Evolutionary conservation across 2,888 invertebrate species (phyloP), one percentile per base, ranked within the genome.

Genomic region (Blomia tropicalis): DNA sequence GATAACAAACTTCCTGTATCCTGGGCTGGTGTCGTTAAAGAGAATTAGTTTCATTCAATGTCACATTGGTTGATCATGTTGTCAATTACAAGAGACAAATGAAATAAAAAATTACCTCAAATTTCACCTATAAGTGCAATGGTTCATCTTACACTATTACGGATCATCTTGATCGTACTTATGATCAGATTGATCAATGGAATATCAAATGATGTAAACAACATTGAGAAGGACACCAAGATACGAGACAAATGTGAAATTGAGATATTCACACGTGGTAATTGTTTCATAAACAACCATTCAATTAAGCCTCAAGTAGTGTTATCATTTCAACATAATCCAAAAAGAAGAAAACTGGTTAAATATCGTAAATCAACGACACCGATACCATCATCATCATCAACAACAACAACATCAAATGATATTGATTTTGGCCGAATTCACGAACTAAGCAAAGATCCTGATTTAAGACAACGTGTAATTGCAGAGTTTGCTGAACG

Each of bases 191-290:
- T n/a, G n/a, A n/a, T n/a, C n/a, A n/a, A n/a, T n/a, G n/a, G n/a
- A n/a, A n/a, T n/a, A n/a, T n/a, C n/a, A n/a, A n/a, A n/a, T n/a
- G n/a, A n/a, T n/a, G n/a, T n/a, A n/a, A n/a, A n/a, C n/a, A n/a
- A n/a, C n/a, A n/a, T n/a, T n/a, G n/a, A n/a, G n/a, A n/a, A n/a
- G n/a, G n/a, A n/a, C n/a, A n/a, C n/a, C n/a, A 36, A 36, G 17
- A 17, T 7, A 7, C 2, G 7, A 19, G 56, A 56, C 19, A 56
- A 56, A 7, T 56, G 56, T 31, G 56, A 56, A 56, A 56, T 56
- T 29, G 56, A 56, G 23, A 56, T 56, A 3, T 27, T 56, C 14
- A 56, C 56, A 14, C 2, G 56, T 11, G 56, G 56, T 22, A 22
- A 3, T n/a, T 56, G 56, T 25, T 2, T 56, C 29, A 23, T 56